Evolutionary conservation across 2,797 vertebrate genomes (phyloP).

Genomic region (Diglossa cyanea): DNA sequence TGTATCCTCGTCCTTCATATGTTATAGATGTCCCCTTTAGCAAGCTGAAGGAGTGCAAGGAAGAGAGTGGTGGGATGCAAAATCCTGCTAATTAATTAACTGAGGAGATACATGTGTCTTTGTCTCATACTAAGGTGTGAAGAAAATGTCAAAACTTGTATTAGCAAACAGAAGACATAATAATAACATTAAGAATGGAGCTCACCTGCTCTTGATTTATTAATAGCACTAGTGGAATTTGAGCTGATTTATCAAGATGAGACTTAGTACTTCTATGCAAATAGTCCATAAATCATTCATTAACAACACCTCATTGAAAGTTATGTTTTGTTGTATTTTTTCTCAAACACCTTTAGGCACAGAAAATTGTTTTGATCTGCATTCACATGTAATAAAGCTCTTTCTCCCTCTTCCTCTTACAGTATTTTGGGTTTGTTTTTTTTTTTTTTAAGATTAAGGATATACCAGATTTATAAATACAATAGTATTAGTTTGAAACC

Average conservation of each 20-base stretch:
- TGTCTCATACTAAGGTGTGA: neutral
- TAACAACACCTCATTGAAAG: neutral
- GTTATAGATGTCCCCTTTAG: neutral
- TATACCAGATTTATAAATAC: neutral
- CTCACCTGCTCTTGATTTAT: conserved; percentile 16
- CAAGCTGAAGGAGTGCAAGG: neutral
- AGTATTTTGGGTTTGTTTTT: neutral
- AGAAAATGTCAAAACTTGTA: conserved; percentile 20
- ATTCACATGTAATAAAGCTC: neutral
- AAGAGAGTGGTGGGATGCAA: neutral
- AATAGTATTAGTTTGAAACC: neutral
- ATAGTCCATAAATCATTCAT: conserved; percentile 27
- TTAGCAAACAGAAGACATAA: conserved; percentile 25
- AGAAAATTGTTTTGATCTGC: conserved; percentile 12
- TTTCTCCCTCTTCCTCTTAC: neutral
- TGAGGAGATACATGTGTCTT: neutral
- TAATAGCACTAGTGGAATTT: conserved; percentile 12
- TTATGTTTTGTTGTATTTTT: neutral
- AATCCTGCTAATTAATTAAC: neutral
- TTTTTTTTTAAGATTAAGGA: neutral
- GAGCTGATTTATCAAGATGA: conserved; percentile 38
- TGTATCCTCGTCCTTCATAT: neutral
- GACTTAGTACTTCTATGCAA: neutral
- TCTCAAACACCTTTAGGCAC: neutral
- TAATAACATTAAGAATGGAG: neutral